Conservation (phyloP, 2,888 invertebrate species). For the Trichacis sp. region DNA sequence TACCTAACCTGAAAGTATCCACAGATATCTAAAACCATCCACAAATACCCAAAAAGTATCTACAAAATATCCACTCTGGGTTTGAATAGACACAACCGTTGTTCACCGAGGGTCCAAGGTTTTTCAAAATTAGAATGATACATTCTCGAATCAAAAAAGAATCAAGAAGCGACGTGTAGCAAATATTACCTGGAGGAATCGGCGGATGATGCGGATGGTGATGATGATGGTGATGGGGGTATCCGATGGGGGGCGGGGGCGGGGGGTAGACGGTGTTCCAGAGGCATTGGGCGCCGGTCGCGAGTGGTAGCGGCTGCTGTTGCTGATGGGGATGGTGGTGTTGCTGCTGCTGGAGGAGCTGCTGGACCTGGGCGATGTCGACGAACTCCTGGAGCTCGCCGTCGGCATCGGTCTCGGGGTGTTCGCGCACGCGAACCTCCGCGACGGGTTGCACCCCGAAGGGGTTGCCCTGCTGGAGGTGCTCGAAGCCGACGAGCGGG, state of each 20-base stretch:
- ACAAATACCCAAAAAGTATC: no score
- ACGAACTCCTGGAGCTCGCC: slow-evolving; percentile 76
- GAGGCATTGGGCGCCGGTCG: slow-evolving; percentile 45
- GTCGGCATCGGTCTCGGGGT: slow-evolving; percentile 58
- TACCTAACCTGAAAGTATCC: no score
- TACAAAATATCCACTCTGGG: no score
- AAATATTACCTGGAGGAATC: slow-evolving; percentile 54
- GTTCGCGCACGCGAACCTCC: slow-evolving; percentile 57
- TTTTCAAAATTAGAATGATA: no score
- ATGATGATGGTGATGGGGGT: slow-evolving; percentile 59
- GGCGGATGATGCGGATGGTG: slow-evolving; percentile 56
- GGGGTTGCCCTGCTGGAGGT: slow-evolving; percentile 61
- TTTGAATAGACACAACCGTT: no score
- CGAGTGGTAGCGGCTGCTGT: slow-evolving; percentile 49
- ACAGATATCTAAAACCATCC: no score
- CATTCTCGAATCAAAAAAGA: no score
- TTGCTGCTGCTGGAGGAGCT: slow-evolving; percentile 75
- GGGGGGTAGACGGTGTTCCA: slow-evolving; percentile 62
- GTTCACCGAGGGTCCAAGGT: no score
- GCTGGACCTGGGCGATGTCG: slow-evolving; percentile 86
- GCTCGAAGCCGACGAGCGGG: slow-evolving; percentile 66
- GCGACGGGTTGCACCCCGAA: slow-evolving; percentile 51
- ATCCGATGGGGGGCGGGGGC: slow-evolving; percentile 59
- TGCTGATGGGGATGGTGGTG: slow-evolving; percentile 69
- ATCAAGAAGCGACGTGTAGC: no score